Evolutionary conservation across 1,140 invertebrate genomes (phyloP).

Genomic region (Eriosoma lanigerum): DNA sequence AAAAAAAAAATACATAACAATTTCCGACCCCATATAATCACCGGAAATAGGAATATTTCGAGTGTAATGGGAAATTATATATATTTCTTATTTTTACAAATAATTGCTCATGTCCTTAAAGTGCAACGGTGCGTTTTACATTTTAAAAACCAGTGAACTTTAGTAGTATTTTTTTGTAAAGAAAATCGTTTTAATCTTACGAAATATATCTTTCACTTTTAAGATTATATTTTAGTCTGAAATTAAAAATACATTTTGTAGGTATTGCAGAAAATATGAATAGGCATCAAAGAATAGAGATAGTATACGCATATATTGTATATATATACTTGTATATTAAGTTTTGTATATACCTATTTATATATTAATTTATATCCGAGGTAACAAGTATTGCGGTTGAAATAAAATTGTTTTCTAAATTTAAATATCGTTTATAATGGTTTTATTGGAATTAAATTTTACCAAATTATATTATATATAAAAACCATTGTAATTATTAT

Average conservation of each 20-base stretch:
- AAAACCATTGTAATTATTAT: too few species aligned
- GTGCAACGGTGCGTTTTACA: neutral
- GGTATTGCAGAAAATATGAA: neutral
- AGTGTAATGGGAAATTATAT: too few species aligned
- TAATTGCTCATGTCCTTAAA: constrained; percentile 6
- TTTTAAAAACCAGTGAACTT: constrained; percentile 2
- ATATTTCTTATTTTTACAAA: neutral
- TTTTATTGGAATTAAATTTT: too few species aligned
- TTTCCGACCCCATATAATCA: constrained; percentile 11
- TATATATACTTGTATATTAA: too few species aligned
- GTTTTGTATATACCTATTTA: too few species aligned
- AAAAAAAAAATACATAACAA: neutral
- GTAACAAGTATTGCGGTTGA: neutral
- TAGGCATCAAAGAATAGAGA: neutral
- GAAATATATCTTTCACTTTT: neutral
- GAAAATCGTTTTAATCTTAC: constrained; percentile 18
- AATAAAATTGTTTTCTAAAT: neutral
- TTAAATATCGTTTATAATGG: neutral
- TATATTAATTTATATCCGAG: too few species aligned
- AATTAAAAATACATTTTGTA: too few species aligned
- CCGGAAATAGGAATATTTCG: constrained; percentile 6
- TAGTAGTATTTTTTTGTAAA: neutral
- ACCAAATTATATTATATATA: too few species aligned
- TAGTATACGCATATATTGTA: neutral
- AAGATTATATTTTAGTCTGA: neutral